phyloP scores from a whole-genome alignment of 2,888 invertebrate genomes.

The Lasioglossum pauxillum region DNA sequence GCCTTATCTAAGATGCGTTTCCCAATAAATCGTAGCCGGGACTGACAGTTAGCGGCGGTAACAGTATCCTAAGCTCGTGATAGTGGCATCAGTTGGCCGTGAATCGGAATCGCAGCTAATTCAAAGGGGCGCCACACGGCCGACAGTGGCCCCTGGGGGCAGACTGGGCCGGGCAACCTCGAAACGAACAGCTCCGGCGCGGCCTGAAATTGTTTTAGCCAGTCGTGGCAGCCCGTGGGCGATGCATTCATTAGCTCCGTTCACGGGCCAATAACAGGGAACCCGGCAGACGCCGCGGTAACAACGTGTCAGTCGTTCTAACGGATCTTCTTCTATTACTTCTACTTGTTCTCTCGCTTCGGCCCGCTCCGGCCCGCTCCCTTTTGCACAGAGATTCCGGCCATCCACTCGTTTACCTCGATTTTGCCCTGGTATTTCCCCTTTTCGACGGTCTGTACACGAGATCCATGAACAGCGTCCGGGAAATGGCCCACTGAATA shows the following conservation, averaged over 20 bases:
- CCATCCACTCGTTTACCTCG: not conserved
- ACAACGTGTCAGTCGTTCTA: constrained; percentile 82
- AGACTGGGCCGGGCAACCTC: constrained; percentile 71
- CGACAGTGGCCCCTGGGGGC: constrained; percentile 38
- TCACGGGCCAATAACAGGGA: constrained; percentile 79
- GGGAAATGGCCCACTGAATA: constrained; percentile 51
- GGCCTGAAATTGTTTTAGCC: constrained; percentile 78
- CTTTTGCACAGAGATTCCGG: not conserved
- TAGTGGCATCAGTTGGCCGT: constrained; percentile 38
- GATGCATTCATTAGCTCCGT: constrained; percentile 82
- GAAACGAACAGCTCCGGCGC: constrained; percentile 68
- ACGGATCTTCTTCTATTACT: constrained; percentile 76
- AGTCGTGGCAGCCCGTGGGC: constrained; percentile 73
- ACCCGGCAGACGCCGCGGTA: constrained; percentile 75
- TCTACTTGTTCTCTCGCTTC: constrained; percentile 40
- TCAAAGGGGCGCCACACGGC: constrained; percentile 43
- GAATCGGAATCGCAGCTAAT: constrained; percentile 58
- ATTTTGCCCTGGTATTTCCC: constrained; percentile 5
- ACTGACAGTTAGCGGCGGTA: constrained; percentile 67
- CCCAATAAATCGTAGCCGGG: not conserved
- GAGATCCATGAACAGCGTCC: constrained; percentile 28
- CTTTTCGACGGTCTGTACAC: constrained; percentile 17
- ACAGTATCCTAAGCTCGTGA: constrained; percentile 65
- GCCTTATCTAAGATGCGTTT: not conserved
- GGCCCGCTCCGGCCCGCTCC: not conserved